Percentiles rank a stretch among this genome's conserved stretches.
Evolutionary conservation across 1,140 invertebrate species (phyloP).

Genomic region (Pseudomyrmex dendroicus): DNA sequence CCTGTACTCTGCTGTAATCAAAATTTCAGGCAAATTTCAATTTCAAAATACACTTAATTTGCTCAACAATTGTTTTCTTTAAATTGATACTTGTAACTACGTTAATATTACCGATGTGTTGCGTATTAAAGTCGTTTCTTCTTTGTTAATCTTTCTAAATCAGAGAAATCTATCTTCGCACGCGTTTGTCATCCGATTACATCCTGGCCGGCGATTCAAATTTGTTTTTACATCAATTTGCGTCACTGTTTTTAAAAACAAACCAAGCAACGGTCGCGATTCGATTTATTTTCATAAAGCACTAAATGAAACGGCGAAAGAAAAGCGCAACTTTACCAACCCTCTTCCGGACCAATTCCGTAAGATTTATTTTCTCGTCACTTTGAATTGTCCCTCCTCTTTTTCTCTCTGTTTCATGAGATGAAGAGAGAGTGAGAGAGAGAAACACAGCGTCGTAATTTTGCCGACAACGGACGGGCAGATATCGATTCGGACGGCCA

Average conservation of each 20-base stretch:
- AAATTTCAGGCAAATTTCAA: neutral
- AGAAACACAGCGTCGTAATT: slow-evolving; percentile 46
- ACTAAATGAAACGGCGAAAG: slow-evolving; percentile 38
- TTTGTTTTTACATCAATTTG: slow-evolving; percentile 32
- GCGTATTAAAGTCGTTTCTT: neutral
- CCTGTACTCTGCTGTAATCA: neutral
- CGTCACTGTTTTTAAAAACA: slow-evolving; percentile 31
- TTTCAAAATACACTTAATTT: neutral
- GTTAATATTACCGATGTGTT: neutral
- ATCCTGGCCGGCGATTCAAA: slow-evolving; percentile 3
- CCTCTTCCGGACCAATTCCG: slow-evolving; percentile 8
- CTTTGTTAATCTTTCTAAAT: neutral
- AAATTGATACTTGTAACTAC: neutral
- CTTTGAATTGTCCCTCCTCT: slow-evolving; percentile 31
- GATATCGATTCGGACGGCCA: slow-evolving; percentile 83
- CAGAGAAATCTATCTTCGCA: neutral
- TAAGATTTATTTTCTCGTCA: slow-evolving; percentile 57
- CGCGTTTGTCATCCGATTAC: neutral
- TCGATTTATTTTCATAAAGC: slow-evolving; percentile 51
- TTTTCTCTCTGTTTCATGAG: slow-evolving; percentile 5
- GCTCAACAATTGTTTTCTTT: neutral
- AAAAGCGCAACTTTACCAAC: slow-evolving; percentile 35
- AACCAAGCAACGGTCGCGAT: slow-evolving; percentile 6
- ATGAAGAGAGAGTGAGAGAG: slow-evolving; percentile 42
- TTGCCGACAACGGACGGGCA: slow-evolving; percentile 51